Conservation (phyloP, 2,797 vertebrate genomes). For the Acanthurus leucopareius region DNA sequence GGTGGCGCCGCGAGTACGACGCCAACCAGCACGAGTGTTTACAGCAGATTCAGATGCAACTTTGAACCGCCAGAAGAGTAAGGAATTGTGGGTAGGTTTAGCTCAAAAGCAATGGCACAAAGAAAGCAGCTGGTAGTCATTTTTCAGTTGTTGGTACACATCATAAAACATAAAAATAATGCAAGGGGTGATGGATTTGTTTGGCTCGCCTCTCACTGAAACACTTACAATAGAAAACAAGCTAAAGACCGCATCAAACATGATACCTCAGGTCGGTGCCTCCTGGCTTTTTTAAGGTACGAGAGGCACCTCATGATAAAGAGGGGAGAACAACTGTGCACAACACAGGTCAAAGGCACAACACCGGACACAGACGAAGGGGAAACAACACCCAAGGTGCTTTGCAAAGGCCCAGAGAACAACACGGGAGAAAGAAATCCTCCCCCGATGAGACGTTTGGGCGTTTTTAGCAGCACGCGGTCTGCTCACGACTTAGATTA, state of each 20-base stretch:
- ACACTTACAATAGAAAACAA: constrained; percentile 51
- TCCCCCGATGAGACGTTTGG: constrained; percentile 54
- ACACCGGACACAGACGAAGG: constrained; percentile 79
- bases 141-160: constrained; percentile 23
- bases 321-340: constrained; percentile 75
- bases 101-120: constrained; percentile 54
- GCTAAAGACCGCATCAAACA: constrained; percentile 41
- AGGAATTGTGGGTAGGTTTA: constrained; percentile 33
- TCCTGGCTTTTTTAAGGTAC: constrained; percentile 58
- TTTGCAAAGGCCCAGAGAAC: constrained; percentile 61
- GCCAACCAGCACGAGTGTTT: constrained; percentile 5
- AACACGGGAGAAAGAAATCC: constrained; percentile 20
- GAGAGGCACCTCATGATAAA: constrained; percentile 66
- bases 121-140: constrained; percentile 49
- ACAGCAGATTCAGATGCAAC: constrained; percentile 5
- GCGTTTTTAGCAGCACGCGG: constrained; percentile 50
- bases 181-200: constrained; percentile 16
- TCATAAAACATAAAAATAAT: constrained; percentile 22
- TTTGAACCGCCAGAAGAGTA: constrained; percentile 17
- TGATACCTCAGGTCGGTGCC: constrained; percentile 43
- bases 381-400: constrained; percentile 66
- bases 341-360: constrained; percentile 84
- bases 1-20: constrained; percentile 4
- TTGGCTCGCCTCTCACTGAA: constrained; percentile 50
- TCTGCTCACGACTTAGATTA: constrained; percentile 47